Base-by-base conservation (phyloP, 37 sponge, comb jelly and placozoan species). In the Hexactinellida sp. region DNA sequence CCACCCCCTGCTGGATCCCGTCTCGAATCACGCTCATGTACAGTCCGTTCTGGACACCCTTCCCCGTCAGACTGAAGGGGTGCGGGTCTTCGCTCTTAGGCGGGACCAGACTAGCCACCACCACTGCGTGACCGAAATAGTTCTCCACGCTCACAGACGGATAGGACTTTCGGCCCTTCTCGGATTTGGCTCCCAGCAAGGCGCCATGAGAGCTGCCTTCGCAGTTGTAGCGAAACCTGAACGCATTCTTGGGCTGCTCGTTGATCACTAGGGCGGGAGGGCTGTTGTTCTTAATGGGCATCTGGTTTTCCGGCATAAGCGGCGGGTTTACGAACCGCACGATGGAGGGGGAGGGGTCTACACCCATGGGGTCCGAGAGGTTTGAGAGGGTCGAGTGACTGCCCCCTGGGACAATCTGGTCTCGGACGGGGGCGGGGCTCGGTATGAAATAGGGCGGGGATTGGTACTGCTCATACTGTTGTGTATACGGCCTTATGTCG, bases 131-230 rank as follows among this genome's bases (percentile, higher is more conserved):
- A 21, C 76, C 76, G 76, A 63, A 63, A 28, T 63, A 63, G 5
- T 63, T 63, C 30, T 63, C 76, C 21, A 63, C 30, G 34, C 30
- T 25, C 3, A 63, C 76, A 7, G 76, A 63, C 5, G 76, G 76
- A n/a, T 63, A 63, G 25, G 76, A 63, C 76, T 63, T 63, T 3
- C 76, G 76, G 21, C 76, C 76, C 34, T 63, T 63, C 76, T 63
- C 76, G 13, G 76, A 63, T n/a, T 63, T 63, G 76, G 76, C 21
- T 7, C 76, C 76, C 32, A 63, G 76, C 5, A 63, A 23, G 34
- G 76, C 76, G 3, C 76, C 76, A n/a, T 63, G 76, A 10, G 76
- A 63, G 5, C 28, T 25, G 3, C 76, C 76, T 28, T 63, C 76
- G 13, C 76, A 63, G 76, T 28, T 63, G 76, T 63, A 63, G 1